Evolutionary conservation across 2,888 invertebrate genomes (phyloP), one percentile per base, ranked within the genome.

Genomic region (Hedychridium roseum): DNA sequence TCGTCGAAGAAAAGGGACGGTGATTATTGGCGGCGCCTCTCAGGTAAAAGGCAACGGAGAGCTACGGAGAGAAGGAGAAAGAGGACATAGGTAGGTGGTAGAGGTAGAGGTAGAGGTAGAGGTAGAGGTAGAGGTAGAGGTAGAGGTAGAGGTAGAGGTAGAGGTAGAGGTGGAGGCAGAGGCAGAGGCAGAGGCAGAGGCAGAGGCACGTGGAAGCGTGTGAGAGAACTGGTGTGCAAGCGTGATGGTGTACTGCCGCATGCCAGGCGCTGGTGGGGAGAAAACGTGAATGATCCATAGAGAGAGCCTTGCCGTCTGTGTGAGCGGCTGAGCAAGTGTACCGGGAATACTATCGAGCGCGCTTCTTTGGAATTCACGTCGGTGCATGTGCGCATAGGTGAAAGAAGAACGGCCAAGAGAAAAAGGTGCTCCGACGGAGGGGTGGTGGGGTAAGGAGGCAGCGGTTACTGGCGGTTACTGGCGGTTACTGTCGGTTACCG

Each of bases 201-300:
- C 15, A 14, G 9, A 9, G 18, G 6, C 14, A 5, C 16, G 21
- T 17, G 41, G 21, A 14, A 32, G 7, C 14, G 7, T n/a, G 18
- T 17, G 20, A n/a, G 12, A 9, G 17, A 3, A 9, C 6, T 20
- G n/a, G 36, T 36, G 36, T 20, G 18, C 14, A 11, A 9, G 11
- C 23, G 5, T 9, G 23, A 23, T 9, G n/a, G n/a, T n/a, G n/a
- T n/a, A n/a, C n/a, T n/a, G 43, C 43, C 57, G 50, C 61, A 64
- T 64, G 61, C 54, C 45, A 42, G 48, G 26, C 21, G 23, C 12
- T 57, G 63, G 71, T 64, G 68, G 77, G 75, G 74, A 55, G 67
- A 53, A 76, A 76, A 70, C 67, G 66, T 76, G 76, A 76, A 76
- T 76, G 76, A 73, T 76, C 74, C 72, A 69, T 70, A 64, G 65